These are phyloP conservation scores for Hipposideros armiger DNA, from an alignment of 2,113 vertebrate genomes.

Conservation along the genomic window DNA sequence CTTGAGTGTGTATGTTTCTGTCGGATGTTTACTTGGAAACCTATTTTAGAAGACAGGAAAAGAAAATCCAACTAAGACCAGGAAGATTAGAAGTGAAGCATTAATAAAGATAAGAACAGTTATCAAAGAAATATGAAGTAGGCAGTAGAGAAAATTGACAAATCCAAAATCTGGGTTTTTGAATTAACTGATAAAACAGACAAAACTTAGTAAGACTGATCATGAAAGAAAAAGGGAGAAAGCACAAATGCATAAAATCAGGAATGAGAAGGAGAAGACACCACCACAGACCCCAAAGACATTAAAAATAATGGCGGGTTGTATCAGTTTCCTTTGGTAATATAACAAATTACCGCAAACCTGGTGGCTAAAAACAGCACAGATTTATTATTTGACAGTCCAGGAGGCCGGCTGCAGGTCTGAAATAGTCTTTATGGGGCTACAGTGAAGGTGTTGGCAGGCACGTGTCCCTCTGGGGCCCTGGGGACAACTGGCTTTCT, in stretches of 20 bases:
- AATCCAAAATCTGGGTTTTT: background rate
- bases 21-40: background rate
- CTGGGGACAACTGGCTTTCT: background rate
- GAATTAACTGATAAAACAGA: background rate
- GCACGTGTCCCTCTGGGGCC: rapidly evolving
- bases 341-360: background rate
- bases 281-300: background rate
- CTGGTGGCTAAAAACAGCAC: background rate
- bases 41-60: background rate
- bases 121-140: background rate
- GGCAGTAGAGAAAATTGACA: background rate
- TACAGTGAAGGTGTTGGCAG: too few species aligned
- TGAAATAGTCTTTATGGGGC: too few species aligned
- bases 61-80: background rate
- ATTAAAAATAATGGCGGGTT: too few species aligned
- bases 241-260: background rate
- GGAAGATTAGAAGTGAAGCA: background rate
- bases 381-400: too few species aligned
- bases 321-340: background rate
- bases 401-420: background rate
- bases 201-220: background rate
- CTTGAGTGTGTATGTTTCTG: background rate
- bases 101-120: background rate
- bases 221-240: background rate
- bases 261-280: background rate